Base-by-base conservation (phyloP, 2,797 vertebrate genomes). In the Iguana delicatissima region DNA sequence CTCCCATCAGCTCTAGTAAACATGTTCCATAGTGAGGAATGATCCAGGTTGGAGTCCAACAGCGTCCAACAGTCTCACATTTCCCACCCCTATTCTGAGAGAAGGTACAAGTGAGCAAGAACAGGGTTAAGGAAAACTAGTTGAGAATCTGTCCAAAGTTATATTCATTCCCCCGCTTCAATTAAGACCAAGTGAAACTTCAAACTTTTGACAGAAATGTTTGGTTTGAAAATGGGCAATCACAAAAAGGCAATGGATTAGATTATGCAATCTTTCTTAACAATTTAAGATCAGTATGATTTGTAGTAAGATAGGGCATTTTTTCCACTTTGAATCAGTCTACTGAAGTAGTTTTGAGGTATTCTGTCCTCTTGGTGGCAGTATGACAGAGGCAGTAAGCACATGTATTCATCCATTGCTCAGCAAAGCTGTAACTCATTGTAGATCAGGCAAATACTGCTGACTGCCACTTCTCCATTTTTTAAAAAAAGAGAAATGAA, bases 281-380 rank as follows among this genome's bases (percentile, higher is more conserved):
- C 38, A 38, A 24, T 59, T 80, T 55, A 85, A 79, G n/a, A 80
- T 52, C 52, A 59, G 52, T 26, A 59, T 8, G 76, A 76, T 50
- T 83, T 89, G 22, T 50, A 82, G 16, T 82, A 38, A 59, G 46
- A 46, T 76, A 3, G 0, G 20, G n/a, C 0, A 72, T 55, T 57
- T 32, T 92, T 87, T 32, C 73, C 22, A 46, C 42, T 86, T 89
- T 81, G 0, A 86, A 14, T 20, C 62, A 90, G 1, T 42, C 29
- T 90, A 67, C 38, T 35, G 46, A 24, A 59, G 5, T 32, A 79
- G 16, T 85, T 91, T 72, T 18, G 0, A 0, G 50, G 0, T 84
- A 24, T 91, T 55, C 88, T 91, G 14, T 80, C n/a, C 80, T 91
- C 89, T 91, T 86, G 76, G 86, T 67, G 86, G 87, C 57, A 94